Conservation (phyloP, 2,797 vertebrate species). For the Petrocephalus sullivani region DNA sequence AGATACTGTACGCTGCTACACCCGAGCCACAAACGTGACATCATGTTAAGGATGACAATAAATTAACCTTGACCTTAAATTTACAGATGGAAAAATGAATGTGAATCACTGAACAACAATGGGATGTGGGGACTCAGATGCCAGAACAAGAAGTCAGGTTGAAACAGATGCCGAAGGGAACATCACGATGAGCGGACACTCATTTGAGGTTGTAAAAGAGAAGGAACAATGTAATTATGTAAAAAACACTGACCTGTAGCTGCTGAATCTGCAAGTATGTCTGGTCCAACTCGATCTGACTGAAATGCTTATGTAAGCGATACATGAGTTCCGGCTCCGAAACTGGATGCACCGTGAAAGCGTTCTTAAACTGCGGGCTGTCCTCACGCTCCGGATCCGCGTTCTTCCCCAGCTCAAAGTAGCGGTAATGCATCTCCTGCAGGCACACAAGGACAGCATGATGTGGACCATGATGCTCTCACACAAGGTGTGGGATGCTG, state of each 20-base stretch:
- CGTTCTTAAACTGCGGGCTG: constrained; percentile 70
- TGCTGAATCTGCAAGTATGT: constrained; percentile 84
- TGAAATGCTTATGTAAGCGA: constrained; percentile 85
- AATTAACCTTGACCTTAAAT: not conserved
- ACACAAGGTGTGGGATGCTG: not conserved
- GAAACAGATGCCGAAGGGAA: not conserved
- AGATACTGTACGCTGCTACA: too few relatives aligned
- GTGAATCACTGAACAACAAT: not conserved
- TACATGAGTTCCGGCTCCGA: constrained; percentile 86
- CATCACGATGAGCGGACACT: not conserved
- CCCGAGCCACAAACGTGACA: too few relatives aligned
- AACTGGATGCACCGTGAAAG: constrained; percentile 82
- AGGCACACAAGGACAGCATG: constrained; percentile 17
- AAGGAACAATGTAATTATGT: not conserved
- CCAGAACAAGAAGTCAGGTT: not conserved
- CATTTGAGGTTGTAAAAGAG: not conserved
- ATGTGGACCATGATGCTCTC: not conserved
- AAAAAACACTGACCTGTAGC: constrained; percentile 72
- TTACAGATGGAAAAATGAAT: not conserved
- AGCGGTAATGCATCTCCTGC: constrained; percentile 82
- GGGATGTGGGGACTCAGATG: not conserved
- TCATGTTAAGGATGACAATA: too few relatives aligned
- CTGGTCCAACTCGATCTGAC: constrained; percentile 81
- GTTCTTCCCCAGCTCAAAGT: constrained; percentile 88
- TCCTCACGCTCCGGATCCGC: constrained; percentile 83